Evolutionary conservation across 2,888 invertebrate species (phyloP).

Genomic region (Ophioninae sp.): DNA sequence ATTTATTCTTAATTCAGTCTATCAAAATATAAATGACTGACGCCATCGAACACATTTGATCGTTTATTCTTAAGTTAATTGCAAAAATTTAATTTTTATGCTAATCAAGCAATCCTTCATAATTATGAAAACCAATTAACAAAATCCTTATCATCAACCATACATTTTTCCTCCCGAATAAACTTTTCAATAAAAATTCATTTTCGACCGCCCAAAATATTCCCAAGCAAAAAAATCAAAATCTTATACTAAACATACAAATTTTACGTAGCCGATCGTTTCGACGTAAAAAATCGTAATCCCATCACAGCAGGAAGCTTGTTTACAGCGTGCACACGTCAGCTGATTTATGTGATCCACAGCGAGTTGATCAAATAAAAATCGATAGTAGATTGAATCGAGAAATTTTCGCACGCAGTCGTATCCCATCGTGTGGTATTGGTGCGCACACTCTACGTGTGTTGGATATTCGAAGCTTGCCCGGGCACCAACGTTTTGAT

Average conservation of each 20-base stretch:
- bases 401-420: conserved; percentile 61
- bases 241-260: background rate
- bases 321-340: conserved; percentile 43
- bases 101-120: too few relatives aligned
- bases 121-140: too few relatives aligned
- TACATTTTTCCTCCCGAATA: too few relatives aligned
- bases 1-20: too few relatives aligned
- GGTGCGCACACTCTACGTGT: conserved; percentile 12
- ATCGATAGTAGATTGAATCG: conserved; percentile 59
- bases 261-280: background rate
- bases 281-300: conserved; percentile 50
- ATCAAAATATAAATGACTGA: too few relatives aligned
- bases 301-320: conserved; percentile 45
- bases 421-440: conserved; percentile 30
- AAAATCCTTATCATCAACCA: too few relatives aligned
- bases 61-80: too few relatives aligned
- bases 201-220: too few relatives aligned
- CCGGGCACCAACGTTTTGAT: conserved; percentile 10
- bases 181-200: too few relatives aligned
- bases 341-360: conserved; percentile 51
- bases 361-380: conserved; percentile 45
- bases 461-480: background rate
- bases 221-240: too few relatives aligned
- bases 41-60: too few relatives aligned
- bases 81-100: too few relatives aligned